Evolutionary conservation across 2,113 vertebrate species (phyloP), one percentile per base, ranked within the genome.

Genomic region (Nerophis ophidion): DNA sequence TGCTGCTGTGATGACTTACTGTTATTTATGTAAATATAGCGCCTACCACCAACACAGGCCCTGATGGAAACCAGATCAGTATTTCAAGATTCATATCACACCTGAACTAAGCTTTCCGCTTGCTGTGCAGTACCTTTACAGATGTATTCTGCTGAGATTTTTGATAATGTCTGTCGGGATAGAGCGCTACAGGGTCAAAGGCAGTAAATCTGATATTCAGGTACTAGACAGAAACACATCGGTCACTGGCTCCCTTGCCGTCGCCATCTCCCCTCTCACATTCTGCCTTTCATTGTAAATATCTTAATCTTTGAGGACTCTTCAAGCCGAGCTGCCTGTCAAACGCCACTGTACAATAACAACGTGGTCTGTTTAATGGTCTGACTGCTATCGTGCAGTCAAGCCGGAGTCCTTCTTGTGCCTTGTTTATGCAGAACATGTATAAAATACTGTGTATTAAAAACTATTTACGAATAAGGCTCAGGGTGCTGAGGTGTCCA

Each of bases 361-460:
- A 80, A 70, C 68, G 57, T 72, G 72, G 40, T 72, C 67, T 16
- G 33, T 71, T 79, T 70, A 80, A 84, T 79, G 74, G 75, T 78
- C 81, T 84, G 80, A 87, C 81, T 79, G 61, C 72, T 74, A 76
- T 77, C 79, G 72, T 60, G 76, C 66, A 64, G 66, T 35, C 63
- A 73, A 60, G 70, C 66, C 72, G 1, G 36, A 19, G 74, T 68
- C 61, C 62, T 60, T 71, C 50, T 65, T 68, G 64, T 54, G 50
- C 71, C 70, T 69, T 83, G 52, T n/a, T 26, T 15, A 8, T 38
- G 14, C 11, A n/a, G 38, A 11, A 42, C 42, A 19, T 56, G 14
- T 7, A 42, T 17, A 13, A 13, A 7, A 12, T 42, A 7, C 36
- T 12, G 6, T 53, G 0, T 35, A 8, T 44, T 7, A 12, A 44